Evolutionary conservation across 2,888 invertebrate species (phyloP), one percentile per base, ranked within the genome.

Genomic region (Kuschelorhynchus macadamiae): DNA sequence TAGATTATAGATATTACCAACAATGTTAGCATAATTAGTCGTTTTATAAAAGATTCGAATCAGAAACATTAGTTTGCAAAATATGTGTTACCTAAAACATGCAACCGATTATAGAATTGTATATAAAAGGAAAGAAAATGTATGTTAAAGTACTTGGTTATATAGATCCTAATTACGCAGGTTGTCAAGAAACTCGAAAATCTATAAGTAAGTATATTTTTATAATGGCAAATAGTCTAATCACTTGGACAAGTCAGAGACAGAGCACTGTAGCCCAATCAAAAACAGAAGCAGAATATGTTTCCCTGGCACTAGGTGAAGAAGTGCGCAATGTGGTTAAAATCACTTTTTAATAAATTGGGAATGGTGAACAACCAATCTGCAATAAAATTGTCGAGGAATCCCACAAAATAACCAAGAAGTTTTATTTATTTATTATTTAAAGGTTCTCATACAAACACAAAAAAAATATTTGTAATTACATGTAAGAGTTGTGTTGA

Each of bases 321-420:
- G 0, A 62, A 56, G 18, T 49, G 63, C 30, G 49, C 61, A 8
- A 3, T 67, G 12, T 62, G 67, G 67, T 32, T 67, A 1, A 61
- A 41, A 3, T 1, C 4, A 20, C 21, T 62, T 0, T 14, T 62
- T 2, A 36, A 39, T 1, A 62, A 67, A 32, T 18, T 67, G 0
- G 56, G 36, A 1, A 14, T n/a, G n/a, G n/a, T n/a, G n/a, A n/a
- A n/a, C n/a, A n/a, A n/a, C n/a, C n/a, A n/a, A n/a, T n/a, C n/a
- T n/a, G n/a, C n/a, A n/a, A n/a, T n/a, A n/a, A n/a, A n/a, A n/a
- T n/a, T n/a, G n/a, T n/a, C n/a, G n/a, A n/a, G n/a, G n/a, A n/a
- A n/a, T n/a, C n/a, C n/a, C n/a, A n/a, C n/a, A n/a, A n/a, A n/a
- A n/a, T n/a, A n/a, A n/a, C n/a, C n/a, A n/a, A n/a, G n/a, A n/a